Percentiles rank a stretch among this genome's conserved stretches.
Evolutionary conservation across 2,888 invertebrate genomes (phyloP).

Genomic region (Nymphalis urticae): DNA sequence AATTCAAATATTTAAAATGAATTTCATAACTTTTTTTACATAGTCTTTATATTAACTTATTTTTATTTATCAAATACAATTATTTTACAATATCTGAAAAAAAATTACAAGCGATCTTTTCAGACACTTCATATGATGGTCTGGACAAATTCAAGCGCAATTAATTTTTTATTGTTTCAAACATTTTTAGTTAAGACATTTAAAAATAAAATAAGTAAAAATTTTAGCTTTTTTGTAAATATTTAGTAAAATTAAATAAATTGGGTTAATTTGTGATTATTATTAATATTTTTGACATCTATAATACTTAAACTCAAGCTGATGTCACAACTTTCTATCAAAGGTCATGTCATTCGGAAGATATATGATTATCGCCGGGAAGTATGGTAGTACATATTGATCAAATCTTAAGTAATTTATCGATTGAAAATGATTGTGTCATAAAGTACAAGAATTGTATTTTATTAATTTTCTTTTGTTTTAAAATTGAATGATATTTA

Average conservation of each 20-base stretch:
- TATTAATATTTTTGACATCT: neutral
- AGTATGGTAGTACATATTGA: neutral
- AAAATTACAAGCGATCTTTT: too few species aligned
- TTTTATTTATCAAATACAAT: too few species aligned
- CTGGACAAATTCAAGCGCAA: too few species aligned
- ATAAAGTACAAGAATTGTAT: neutral
- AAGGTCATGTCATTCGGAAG: slow-evolving; percentile 20
- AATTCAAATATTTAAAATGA: too few species aligned
- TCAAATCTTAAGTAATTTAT: slow-evolving; percentile 9
- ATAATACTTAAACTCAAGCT: slow-evolving; percentile 4
- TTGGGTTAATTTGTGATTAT: neutral
- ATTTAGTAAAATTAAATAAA: neutral
- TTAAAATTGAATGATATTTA: neutral
- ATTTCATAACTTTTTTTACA: too few species aligned
- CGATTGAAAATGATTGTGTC: neutral
- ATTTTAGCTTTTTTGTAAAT: neutral
- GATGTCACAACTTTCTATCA: slow-evolving; percentile 17
- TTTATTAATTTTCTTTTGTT: slow-evolving; percentile 7
- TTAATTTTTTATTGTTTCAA: too few species aligned
- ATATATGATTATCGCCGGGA: slow-evolving; percentile 7
- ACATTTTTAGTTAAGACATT: too few species aligned
- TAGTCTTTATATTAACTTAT: too few species aligned
- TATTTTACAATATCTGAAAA: too few species aligned
- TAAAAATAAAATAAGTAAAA: too few species aligned
- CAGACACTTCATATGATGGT: too few species aligned